A percentile compares a stretch with the other conserved stretches of the same genome.
Evolutionary conservation across 2,888 invertebrate genomes (phyloP).

Genomic region (Byasa hedistus): DNA sequence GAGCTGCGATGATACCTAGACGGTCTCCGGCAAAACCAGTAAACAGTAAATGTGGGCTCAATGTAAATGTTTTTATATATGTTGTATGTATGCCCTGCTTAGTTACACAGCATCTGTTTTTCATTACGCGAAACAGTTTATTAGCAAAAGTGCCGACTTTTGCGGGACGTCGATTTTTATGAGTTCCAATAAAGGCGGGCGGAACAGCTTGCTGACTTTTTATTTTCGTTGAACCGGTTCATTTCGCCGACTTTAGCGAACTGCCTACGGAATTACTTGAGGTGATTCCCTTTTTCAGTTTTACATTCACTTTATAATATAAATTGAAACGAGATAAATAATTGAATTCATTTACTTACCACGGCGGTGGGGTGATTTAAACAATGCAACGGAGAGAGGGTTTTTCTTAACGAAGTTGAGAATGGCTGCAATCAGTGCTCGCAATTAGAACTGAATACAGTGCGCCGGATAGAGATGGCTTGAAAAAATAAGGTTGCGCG

Average conservation of each 20-base stretch:
- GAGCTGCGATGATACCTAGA: no score
- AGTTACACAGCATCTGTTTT: constrained; percentile 12
- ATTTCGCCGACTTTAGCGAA: constrained; percentile 9
- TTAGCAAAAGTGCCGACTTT: constrained; percentile 11
- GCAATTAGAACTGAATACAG: constrained; percentile 1
- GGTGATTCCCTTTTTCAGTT: neutral
- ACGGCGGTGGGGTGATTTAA: neutral
- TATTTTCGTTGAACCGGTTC: constrained; percentile 15
- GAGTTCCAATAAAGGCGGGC: constrained; percentile 21
- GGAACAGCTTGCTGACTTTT: constrained; percentile 23
- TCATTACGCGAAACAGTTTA: constrained; percentile 18
- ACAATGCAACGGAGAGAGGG: constrained; percentile 3
- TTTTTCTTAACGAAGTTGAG: constrained; percentile 2
- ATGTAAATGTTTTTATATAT: no score
- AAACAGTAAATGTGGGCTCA: no score
- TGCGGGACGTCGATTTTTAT: constrained; percentile 23
- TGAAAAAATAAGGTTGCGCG: neutral
- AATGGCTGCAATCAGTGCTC: constrained; percentile 8
- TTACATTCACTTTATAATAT: neutral
- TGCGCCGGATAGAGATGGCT: neutral
- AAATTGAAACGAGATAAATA: neutral
- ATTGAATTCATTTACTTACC: neutral
- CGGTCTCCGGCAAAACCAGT: no score
- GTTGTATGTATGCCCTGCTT: neutral
- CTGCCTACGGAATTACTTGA: constrained; percentile 3